A percentile compares a stretch with the other conserved stretches of the same genome.
phyloP scores from a whole-genome alignment of 2,888 invertebrate genomes.

The Linnaemya tessellans region DNA sequence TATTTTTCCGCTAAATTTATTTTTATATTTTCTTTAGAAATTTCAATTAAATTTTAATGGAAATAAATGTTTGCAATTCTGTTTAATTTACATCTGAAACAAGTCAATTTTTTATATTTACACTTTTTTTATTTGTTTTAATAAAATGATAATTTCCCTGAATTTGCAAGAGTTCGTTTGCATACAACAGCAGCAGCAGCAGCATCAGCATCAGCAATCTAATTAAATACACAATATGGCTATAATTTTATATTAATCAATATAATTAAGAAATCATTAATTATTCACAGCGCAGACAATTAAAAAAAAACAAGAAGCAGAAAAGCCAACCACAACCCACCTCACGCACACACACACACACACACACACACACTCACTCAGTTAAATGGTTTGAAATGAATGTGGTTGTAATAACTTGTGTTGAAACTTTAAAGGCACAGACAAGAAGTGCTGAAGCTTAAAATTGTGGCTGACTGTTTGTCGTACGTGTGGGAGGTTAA shows the following conservation, averaged over 20 bases:
- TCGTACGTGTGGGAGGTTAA: constrained; percentile 26
- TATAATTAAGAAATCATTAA: constrained; percentile 62
- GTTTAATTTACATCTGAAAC: too few relatives aligned
- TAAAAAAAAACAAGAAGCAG: neutral
- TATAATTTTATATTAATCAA: constrained; percentile 40
- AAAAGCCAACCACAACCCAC: constrained; percentile 4
- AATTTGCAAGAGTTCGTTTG: neutral
- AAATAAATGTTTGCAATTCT: too few relatives aligned
- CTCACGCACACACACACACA: neutral
- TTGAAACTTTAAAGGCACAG: neutral
- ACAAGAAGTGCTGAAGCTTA: neutral
- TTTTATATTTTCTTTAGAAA: too few relatives aligned
- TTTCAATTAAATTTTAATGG: too few relatives aligned
- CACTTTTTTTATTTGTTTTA: neutral
- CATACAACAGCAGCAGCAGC: neutral
- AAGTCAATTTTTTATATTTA: too few relatives aligned
- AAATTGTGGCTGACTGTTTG: constrained; percentile 11
- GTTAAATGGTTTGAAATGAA: constrained; percentile 17
- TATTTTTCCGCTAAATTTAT: too few relatives aligned
- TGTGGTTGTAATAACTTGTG: neutral
- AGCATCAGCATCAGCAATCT: neutral
- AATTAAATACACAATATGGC: neutral
- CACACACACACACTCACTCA: neutral
- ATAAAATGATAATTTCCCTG: neutral
- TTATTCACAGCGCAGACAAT: constrained; percentile 55